Percentiles rank a stretch among this genome's conserved stretches.
Evolutionary conservation across 1,140 invertebrate genomes (phyloP).

Genomic region (Pseudomyrmex concolor): DNA sequence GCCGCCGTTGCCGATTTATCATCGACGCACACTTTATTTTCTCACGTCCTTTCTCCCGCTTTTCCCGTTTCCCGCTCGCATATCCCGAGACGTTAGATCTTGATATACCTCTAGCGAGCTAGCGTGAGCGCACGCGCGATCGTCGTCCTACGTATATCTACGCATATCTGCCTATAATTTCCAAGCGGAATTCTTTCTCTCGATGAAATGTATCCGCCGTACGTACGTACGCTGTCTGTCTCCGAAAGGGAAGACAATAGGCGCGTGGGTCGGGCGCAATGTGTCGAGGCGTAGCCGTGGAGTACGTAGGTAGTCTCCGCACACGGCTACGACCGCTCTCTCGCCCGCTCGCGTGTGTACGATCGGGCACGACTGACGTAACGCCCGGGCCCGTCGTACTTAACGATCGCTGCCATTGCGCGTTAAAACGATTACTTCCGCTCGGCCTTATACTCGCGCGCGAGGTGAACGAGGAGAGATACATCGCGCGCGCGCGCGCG

Average conservation of each 20-base stretch:
- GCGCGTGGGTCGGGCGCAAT: conserved; percentile 75
- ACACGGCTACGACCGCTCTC: conserved; percentile 23
- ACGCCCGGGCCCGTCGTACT: conserved; percentile 70
- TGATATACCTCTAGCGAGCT: conserved; percentile 35
- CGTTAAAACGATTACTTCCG: conserved; percentile 82
- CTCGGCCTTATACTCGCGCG: conserved; percentile 57
- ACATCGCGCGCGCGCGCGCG: conserved; percentile 49
- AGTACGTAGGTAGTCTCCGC: conserved; percentile 70
- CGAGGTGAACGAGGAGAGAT: conserved; percentile 60
- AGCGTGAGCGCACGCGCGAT: conserved; percentile 20
- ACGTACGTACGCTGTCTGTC: conserved; percentile 58
- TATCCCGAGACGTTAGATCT: conserved; percentile 49
- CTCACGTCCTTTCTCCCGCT: conserved; percentile 43
- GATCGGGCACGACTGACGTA: conserved; percentile 68
- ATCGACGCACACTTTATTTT: conserved; percentile 48
- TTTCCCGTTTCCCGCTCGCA: conserved; percentile 16
- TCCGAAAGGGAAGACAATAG: conserved; percentile 77
- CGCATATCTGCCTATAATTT: conserved; percentile 73
- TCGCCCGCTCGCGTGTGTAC: conserved; percentile 46
- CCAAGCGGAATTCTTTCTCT: conserved; percentile 55
- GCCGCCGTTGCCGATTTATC: conserved; percentile 31
- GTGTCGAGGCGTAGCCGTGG: conserved; percentile 73
- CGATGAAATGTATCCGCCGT: conserved; percentile 69
- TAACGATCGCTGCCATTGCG: conserved; percentile 78
- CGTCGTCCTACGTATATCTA: conserved; percentile 69